Evolutionary conservation across 2,113 vertebrate species (phyloP).

Genomic region (Lutjanus erythropterus): DNA sequence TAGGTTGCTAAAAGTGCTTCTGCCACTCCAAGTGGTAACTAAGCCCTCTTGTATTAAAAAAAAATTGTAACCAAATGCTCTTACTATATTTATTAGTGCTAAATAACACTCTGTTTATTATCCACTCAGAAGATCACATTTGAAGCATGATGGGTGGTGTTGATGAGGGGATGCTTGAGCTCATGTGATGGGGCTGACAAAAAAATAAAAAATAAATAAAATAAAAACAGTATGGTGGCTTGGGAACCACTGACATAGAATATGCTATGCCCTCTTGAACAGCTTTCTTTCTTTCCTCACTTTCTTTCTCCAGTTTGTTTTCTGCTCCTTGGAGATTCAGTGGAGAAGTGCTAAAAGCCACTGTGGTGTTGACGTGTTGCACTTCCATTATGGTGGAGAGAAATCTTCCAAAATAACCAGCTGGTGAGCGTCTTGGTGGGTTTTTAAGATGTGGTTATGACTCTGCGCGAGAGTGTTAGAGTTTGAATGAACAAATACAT

Average conservation of each 20-base stretch:
- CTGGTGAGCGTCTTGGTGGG: neutral
- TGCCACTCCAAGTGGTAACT: too few species aligned
- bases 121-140: neutral
- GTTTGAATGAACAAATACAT: conserved; percentile 10
- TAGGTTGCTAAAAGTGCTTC: too few species aligned
- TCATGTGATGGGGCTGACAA: neutral
- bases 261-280: conserved; percentile 6
- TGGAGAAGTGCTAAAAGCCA: conserved; percentile 74
- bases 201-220: too few species aligned
- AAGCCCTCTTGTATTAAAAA: too few species aligned
- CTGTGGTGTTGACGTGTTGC: conserved; percentile 29
- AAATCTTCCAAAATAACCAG: conserved; percentile 25
- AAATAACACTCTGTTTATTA: neutral
- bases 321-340: conserved; percentile 47
- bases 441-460: conserved; percentile 11
- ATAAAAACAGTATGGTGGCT: too few species aligned
- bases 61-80: too few species aligned
- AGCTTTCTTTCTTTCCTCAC: conserved; percentile 38
- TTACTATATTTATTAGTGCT: neutral
- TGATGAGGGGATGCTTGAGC: neutral
- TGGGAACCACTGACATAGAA: neutral
- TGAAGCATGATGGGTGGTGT: neutral
- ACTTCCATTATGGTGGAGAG: conserved; percentile 14
- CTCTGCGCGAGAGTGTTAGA: conserved; percentile 9
- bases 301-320: conserved; percentile 22